phyloP scores from a whole-genome alignment of 2,888 invertebrate species.

The Osmoderma eremita region DNA sequence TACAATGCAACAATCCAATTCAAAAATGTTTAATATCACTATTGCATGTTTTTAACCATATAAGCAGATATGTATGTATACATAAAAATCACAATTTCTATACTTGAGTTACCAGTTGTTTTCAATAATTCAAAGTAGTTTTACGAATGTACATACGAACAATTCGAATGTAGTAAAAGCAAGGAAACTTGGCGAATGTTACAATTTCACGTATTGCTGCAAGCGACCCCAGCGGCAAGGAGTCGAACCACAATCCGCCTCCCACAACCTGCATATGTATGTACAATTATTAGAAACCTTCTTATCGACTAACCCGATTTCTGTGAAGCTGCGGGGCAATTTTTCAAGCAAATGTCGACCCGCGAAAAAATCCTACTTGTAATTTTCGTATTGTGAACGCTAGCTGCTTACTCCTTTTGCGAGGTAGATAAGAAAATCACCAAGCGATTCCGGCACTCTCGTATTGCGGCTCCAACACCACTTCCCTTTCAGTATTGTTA shows the following conservation, averaged over 20 bases:
- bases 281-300: constrained; percentile 54
- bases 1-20: too few relatives aligned
- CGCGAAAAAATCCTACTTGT: constrained; percentile 42
- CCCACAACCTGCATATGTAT: constrained; percentile 53
- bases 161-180: constrained; percentile 1
- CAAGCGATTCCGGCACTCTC: neutral
- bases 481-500: constrained; percentile 39
- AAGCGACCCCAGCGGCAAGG: constrained; percentile 53
- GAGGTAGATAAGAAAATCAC: constrained; percentile 45
- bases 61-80: too few relatives aligned
- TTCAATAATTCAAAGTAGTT: too few relatives aligned
- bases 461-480: constrained; percentile 26
- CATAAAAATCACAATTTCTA: too few relatives aligned
- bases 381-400: constrained; percentile 51
- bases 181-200: constrained; percentile 21
- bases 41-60: too few relatives aligned
- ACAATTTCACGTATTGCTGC: constrained; percentile 27
- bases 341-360: constrained; percentile 48
- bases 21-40: too few relatives aligned
- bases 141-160: neutral
- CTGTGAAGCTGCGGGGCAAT: constrained; percentile 49
- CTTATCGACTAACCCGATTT: constrained; percentile 59
- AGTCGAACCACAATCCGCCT: constrained; percentile 56
- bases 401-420: constrained; percentile 52
- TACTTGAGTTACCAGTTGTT: too few relatives aligned